Evolutionary conservation across 2,113 vertebrate species (phyloP).

Genomic region (Typhlomys cinereus): DNA sequence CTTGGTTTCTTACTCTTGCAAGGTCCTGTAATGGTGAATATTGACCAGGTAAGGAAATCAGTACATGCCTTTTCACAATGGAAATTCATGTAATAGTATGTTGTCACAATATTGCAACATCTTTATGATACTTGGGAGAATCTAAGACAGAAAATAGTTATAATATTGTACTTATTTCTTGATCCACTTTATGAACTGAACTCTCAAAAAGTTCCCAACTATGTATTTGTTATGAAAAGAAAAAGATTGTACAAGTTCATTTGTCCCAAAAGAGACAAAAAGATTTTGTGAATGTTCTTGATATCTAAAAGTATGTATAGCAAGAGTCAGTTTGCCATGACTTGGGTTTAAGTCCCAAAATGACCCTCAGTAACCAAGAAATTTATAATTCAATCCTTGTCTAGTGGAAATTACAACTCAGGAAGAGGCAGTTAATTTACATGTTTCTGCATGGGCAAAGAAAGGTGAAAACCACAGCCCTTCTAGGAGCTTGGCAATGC

Average conservation of each 20-base stretch:
- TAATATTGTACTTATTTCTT: not conserved
- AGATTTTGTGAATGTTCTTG: not conserved
- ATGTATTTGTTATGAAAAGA: not conserved
- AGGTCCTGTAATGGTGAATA: not conserved
- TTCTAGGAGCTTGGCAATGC: not conserved
- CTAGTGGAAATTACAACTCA: not conserved
- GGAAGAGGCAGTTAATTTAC: not conserved
- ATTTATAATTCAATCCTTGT: not conserved
- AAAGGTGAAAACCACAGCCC: not conserved
- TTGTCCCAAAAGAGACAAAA: not conserved
- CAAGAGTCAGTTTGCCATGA: not conserved
- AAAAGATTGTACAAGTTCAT: not conserved
- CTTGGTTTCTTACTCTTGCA: not conserved
- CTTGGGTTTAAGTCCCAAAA: not conserved
- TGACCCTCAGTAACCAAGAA: not conserved
- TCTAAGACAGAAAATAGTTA: not conserved
- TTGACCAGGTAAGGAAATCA: slow-evolving; percentile 16
- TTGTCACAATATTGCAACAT: not conserved
- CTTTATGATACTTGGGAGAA: not conserved
- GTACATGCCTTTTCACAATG: not conserved
- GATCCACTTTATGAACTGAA: not conserved
- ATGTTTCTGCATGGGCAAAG: not conserved
- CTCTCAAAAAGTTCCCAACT: not conserved
- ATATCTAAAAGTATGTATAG: not conserved
- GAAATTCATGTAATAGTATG: not conserved